These are phyloP conservation scores for Troglohyphantes excavatus DNA, from an alignment of 2,888 invertebrate species.

Conservation along the genomic window DNA sequence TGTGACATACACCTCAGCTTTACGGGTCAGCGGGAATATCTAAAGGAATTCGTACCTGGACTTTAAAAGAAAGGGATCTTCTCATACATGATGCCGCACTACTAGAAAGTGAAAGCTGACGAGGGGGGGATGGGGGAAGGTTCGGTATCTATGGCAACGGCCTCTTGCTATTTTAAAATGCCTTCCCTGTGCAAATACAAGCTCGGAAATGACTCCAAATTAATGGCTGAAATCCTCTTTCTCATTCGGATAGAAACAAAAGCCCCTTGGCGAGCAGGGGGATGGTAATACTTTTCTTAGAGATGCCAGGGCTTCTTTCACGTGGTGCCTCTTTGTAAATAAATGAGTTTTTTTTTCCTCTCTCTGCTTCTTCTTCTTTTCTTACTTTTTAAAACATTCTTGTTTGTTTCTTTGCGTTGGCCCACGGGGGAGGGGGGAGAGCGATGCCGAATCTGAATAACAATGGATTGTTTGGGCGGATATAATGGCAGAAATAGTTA, in stretches of 20 bases:
- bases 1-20: constrained; percentile 49
- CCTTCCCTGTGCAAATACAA: constrained; percentile 77
- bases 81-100: constrained; percentile 40
- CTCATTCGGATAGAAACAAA: constrained; percentile 69
- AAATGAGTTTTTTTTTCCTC: constrained; percentile 71
- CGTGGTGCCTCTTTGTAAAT: constrained; percentile 72
- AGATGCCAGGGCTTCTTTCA: constrained; percentile 35
- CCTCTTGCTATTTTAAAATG: constrained; percentile 73
- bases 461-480: not conserved
- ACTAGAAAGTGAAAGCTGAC: constrained; percentile 21
- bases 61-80: constrained; percentile 35
- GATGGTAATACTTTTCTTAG: constrained; percentile 75
- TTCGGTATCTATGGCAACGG: constrained; percentile 63
- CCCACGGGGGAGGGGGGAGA: constrained; percentile 13
- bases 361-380: constrained; percentile 5
- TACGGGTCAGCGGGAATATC: constrained; percentile 64
- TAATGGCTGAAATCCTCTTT: constrained; percentile 73
- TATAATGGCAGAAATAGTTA: constrained; percentile 61
- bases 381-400: constrained; percentile 32
- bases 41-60: constrained; percentile 46
- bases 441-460: constrained; percentile 49
- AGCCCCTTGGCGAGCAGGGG: constrained; percentile 54
- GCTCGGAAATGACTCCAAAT: constrained; percentile 76
- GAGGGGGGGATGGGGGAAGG: constrained; percentile 32
- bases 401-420: constrained; percentile 56